Evolutionary conservation across 1,140 invertebrate genomes (phyloP), one percentile per base, ranked within the genome.

Genomic region (Amphibalanus amphitrite): DNA sequence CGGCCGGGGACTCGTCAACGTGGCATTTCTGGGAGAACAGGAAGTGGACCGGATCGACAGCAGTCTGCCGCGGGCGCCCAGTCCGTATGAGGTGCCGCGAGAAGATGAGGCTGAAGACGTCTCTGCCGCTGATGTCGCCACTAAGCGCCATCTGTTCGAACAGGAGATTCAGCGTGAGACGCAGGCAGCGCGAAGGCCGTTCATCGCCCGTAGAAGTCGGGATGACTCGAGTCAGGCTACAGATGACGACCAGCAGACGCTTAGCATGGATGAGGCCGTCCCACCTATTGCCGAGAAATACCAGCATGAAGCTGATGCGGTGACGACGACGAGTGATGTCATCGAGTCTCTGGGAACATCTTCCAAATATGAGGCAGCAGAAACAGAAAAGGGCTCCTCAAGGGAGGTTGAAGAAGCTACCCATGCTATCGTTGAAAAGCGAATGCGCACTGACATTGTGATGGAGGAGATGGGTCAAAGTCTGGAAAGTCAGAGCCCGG

Each of bases 1-100:
- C n/a, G 47, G 47, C 47, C 10, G 47, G 23, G 47, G 47, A 1
- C 47, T 59, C 17, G 47, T 59, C 47, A 59, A 59, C 47, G 47
- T 59, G 13, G 47, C 47, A 1, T 59, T 59, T 20, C 47, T 59
- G 10, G 47, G 47, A 3, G 47, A 59, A 20, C 47, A 84, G 71
- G 74, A 74, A 65, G 79, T 79, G 74, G 79, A 79, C 71, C 67
- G 72, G 13, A 71, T 74, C 1, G 75, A 73, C 64, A 70, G 29
- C 71, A 72, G 26, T 69, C 75, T 72, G 71, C 71, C 69, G 20
- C 64, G 70, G 29, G 59, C 72, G 4, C 65, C 69, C 28, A 78
- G 78, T 72, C 78, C 77, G 17, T 77, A 75, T 73, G 78, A 78
- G 73, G 77, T 78, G n/a, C 47, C 64, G 28, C 73, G 76, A n/a